Percentiles rank a stretch among this genome's conserved stretches.
Evolutionary conservation across 2,113 vertebrate genomes (phyloP).

Genomic region (Triplophysa siluroides): DNA sequence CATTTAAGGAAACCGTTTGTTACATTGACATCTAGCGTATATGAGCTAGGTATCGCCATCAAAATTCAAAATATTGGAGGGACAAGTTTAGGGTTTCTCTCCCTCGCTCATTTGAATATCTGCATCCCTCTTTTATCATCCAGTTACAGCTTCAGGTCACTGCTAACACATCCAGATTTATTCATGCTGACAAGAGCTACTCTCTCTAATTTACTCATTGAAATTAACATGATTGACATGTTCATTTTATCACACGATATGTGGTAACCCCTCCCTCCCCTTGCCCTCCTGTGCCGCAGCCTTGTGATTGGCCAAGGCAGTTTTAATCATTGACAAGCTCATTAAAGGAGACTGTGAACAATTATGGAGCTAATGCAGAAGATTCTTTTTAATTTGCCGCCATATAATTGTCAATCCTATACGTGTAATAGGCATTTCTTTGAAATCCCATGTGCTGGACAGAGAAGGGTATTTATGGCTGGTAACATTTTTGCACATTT

Average conservation of each 20-base stretch:
- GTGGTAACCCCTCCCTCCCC: constrained; percentile 55
- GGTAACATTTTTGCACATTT: neutral
- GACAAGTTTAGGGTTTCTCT: neutral
- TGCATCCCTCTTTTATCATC: constrained; percentile 49
- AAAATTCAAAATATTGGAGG: no score
- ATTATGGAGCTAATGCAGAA: constrained; percentile 92
- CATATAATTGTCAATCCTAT: constrained; percentile 86
- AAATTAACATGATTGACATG: constrained; percentile 93
- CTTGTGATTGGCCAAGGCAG: constrained; percentile 61
- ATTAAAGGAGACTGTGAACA: constrained; percentile 83
- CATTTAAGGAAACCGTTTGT: no score
- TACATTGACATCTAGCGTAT: no score
- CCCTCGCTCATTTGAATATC: constrained; percentile 40
- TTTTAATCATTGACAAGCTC: constrained; percentile 80
- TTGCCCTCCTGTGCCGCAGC: constrained; percentile 24
- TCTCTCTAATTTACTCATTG: constrained; percentile 88
- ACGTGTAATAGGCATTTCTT: constrained; percentile 66
- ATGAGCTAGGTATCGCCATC: no score
- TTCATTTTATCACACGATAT: constrained; percentile 65
- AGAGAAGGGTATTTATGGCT: constrained; percentile 20
- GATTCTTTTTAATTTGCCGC: constrained; percentile 90
- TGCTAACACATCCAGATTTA: constrained; percentile 79
- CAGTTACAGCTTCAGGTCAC: constrained; percentile 56
- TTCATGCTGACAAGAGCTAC: constrained; percentile 89
- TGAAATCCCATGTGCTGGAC: constrained; percentile 46